Evolutionary conservation across 2,797 vertebrate genomes (phyloP), one percentile per base, ranked within the genome.

Genomic region (Pseudochirops corinnae): DNA sequence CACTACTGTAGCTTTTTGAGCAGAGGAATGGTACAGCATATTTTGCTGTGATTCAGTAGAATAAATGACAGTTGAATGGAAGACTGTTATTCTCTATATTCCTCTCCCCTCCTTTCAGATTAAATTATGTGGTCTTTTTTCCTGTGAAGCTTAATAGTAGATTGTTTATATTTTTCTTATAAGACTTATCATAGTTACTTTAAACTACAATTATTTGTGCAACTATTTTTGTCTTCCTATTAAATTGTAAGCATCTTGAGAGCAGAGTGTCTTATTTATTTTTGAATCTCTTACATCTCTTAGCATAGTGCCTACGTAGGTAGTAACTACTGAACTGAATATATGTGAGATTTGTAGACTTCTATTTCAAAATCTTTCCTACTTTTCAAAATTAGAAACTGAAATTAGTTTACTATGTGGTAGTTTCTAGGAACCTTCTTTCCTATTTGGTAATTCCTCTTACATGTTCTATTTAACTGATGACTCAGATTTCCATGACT

Each of bases 351-450:
- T 87, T 26, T 53, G 58, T 55, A 92, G 0, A 60, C 53, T 74
- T 96, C 12, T 60, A 24, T 18, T 87, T 87, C 67, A 87, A 87
- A 92, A 95, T 97, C 24, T 62, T 95, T 57, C 24, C 60, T 57
- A 93, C 92, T 95, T 95, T 28, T 87, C 26, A 87, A 87, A 50
- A 94, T 96, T 74, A 91, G 92, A 82, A 1, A 93, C 56, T 96
- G 94, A 95, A 91, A 91, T 94, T 95, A 53, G 5, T 92, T 95
- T 93, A 33, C 52, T 53, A 93, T 16, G 26, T 24, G 9, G 12
- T 91, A 18, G 33, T 33, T 29, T 93, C 3, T 62, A 94, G 57
- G 92, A 39, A 13, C 29, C n/a, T 39, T 56, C 67, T 94, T 95
- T 62, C 11, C 56, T 91, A 60, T 95, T 62, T 82, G 1, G 94